Evolutionary conservation across 2,797 vertebrate genomes (phyloP), one percentile per base, ranked within the genome.

Genomic region (Benthosema pterotum): DNA sequence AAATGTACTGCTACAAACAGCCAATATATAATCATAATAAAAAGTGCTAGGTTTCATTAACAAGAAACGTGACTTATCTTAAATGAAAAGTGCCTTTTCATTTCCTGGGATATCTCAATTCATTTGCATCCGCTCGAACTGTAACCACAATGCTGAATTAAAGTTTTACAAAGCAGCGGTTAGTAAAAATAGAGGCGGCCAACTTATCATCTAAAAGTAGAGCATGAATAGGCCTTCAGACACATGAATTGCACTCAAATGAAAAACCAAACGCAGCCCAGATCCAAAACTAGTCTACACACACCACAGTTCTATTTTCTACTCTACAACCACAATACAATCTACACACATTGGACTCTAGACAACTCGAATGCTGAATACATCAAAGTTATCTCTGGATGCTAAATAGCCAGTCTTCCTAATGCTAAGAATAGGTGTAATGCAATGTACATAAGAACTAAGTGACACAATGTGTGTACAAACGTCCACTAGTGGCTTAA

Each of bases 301-400:
- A 58, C 61, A 76, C 65, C 52, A 78, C 72, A 65, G 32, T 16
- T 70, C 70, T 75, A 77, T 2, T 8, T 7, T 72, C 79, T 87
- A 84, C 67, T 61, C 38, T 57, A 82, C 46, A 79, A 45, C 11
- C 38, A 76, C 65, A 85, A 22, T 55, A 47, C 76, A 76, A 73
- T 57, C 70, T 84, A 86, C 1, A 2, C 14, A 60, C 49, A 66
- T 42, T 32, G 52, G 54, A 60, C 63, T 75, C 77, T 81, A 81
- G 88, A 92, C 90, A 94, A 93, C 92, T 92, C 89, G 85, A 92
- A 91, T 77, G 57, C 57, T 2, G 17, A 32, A 69, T 63, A 22
- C 51, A 57, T 52, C 42, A 47, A 16, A 49, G 6, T 38, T 42
- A 61, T 53, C 19, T 61, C 4, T 38, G 32, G 32, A 38, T 7